Percentiles rank a stretch among this genome's conserved stretches.
Conservation (phyloP, 1,140 invertebrate genomes). For the Semibalanus balanoides region DNA sequence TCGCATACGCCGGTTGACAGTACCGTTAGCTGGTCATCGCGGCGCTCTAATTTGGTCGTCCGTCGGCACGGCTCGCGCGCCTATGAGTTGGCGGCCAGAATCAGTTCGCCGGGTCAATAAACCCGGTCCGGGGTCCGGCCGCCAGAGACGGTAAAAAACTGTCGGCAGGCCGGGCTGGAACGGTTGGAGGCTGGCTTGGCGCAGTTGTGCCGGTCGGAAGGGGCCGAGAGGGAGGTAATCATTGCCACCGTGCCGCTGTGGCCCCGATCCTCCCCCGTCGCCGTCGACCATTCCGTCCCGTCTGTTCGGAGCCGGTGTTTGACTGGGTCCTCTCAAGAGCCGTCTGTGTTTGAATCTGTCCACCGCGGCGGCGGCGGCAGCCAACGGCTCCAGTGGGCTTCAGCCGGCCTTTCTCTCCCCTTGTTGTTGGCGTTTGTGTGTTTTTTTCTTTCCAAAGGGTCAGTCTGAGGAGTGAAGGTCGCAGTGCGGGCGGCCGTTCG, state of each 20-base stretch:
- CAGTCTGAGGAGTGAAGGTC: background rate
- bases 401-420: background rate
- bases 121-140: background rate
- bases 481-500: background rate
- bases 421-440: background rate
- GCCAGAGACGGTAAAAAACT: background rate
- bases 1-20: background rate
- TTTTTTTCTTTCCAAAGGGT: background rate
- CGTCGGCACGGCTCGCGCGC: too few relatives aligned
- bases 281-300: too few relatives aligned
- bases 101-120: background rate
- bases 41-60: background rate
- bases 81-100: background rate
- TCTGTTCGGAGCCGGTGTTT: background rate
- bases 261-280: too few relatives aligned
- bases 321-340: background rate
- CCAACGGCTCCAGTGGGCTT: background rate
- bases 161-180: background rate
- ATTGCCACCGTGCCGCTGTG: too few relatives aligned
- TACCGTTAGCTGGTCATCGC: background rate
- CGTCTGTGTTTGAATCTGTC: background rate
- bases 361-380: too few relatives aligned
- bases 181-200: background rate
- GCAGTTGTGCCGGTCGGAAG: too few relatives aligned
- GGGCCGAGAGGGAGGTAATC: too few relatives aligned